A percentile compares a stretch with the other conserved stretches of the same genome.
These are phyloP conservation scores for Bugulina stolonifera DNA, from an alignment of 2,888 invertebrate species.

Conservation along the genomic window DNA sequence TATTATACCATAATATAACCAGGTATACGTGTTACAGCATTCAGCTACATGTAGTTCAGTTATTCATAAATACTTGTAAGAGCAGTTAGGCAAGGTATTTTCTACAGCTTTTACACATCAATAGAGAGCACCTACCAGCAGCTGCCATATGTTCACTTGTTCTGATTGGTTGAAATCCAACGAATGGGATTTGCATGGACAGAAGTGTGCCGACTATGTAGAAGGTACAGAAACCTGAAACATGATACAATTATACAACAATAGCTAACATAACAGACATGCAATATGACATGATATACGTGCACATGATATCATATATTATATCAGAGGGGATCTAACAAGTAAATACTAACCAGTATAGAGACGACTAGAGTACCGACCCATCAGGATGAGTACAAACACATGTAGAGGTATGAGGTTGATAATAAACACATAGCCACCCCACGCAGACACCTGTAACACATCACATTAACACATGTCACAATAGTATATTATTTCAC, in stretches of 20 bases:
- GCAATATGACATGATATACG: background rate
- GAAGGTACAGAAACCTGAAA: slow-evolving; percentile 93
- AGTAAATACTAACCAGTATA: slow-evolving; percentile 60
- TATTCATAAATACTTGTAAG: too few relatives aligned
- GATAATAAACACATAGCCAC: slow-evolving; percentile 98
- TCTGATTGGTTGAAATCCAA: slow-evolving; percentile 94
- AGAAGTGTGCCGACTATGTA: slow-evolving; percentile 88
- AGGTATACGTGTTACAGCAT: too few relatives aligned
- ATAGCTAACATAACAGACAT: background rate
- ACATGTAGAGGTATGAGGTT: slow-evolving; percentile 97
- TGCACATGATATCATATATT: background rate
- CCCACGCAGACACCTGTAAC: slow-evolving; percentile 91
- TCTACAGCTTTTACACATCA: too few relatives aligned
- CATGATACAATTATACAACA: too few relatives aligned
- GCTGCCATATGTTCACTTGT: slow-evolving; percentile 99
- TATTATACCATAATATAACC: too few relatives aligned
- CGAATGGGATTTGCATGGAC: slow-evolving; percentile 81
- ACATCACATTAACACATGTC: background rate
- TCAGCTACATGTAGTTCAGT: too few relatives aligned
- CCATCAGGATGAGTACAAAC: slow-evolving; percentile 83
- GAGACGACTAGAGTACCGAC: slow-evolving; percentile 81
- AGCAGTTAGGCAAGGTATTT: too few relatives aligned
- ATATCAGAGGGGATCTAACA: background rate
- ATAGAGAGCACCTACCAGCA: slow-evolving; percentile 68
- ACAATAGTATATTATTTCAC: too few relatives aligned